Base-by-base conservation (phyloP, 2,113 vertebrate species). In the Macquaria australasica region DNA sequence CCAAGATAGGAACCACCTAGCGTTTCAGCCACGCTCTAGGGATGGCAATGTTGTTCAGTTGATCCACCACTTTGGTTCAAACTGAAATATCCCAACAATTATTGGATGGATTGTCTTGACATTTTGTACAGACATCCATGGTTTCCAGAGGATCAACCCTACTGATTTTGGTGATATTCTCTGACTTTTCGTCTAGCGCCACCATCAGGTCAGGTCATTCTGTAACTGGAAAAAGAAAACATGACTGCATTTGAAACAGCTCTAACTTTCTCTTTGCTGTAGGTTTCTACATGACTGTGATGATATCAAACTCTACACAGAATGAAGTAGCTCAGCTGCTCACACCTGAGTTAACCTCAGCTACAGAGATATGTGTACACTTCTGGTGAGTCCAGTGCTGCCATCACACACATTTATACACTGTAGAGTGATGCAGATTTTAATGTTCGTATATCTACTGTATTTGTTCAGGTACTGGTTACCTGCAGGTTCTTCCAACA, bases 271-370 rank as follows among this genome's bases (percentile, higher is more conserved):
- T 72, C 53, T 82, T 45, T 66, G 7, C 28, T 80, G 0, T 23
- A 96, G 96, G 96, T 69, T 95, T 93, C 86, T 96, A 87, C 71
- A 64, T 95, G 93, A 92, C 79, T 73, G 89, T 91, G 37, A 73
- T 82, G 25, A 39, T 0, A 8, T 71, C 83, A 75, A 79, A 86
- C 77, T 64, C 73, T 0, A 25, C 70, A 45, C 34, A 87, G 20
- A 0, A 1, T 41, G 84, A 88, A 64, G 71, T 76, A 1, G 92
- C 94, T 79, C 86, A 94, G 79, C 87, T 96, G 53, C 79, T 95
- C 62, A 90, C 94, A n/a, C 86, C 92, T 51, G 67, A 88, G 59
- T 78, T 92, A 6, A 25, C 23, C 4, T 53, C 90, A 60, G 81
- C n/a, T 4, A 34, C 79, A 43, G 94, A 93, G 69, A 89, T 91